Conservation (phyloP, 2,113 vertebrate species). For the Ophthalmolycus amberensis region DNA sequence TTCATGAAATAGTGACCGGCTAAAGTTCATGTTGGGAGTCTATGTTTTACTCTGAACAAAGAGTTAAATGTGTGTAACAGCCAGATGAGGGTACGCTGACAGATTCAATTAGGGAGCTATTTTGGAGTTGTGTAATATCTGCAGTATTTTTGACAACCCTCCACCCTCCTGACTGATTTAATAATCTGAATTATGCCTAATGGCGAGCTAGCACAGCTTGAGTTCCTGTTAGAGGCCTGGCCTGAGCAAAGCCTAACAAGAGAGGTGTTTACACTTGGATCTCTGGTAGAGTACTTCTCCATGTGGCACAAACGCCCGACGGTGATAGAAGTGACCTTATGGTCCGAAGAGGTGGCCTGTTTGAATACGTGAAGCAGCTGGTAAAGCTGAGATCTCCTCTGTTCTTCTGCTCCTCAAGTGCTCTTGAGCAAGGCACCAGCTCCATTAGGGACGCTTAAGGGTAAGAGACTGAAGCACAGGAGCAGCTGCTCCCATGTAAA, state of each 20-base stretch:
- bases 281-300: conserved; percentile 53
- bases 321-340: conserved; percentile 53
- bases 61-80: conserved; percentile 58
- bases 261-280: conserved; percentile 61
- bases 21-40: conserved; percentile 38
- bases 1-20: conserved; percentile 35
- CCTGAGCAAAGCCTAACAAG: conserved; percentile 70
- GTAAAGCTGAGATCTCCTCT: neutral
- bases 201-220: conserved; percentile 70
- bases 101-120: conserved; percentile 66
- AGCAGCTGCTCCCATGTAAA: conserved; percentile 22
- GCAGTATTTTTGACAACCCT: conserved; percentile 59
- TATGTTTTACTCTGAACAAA: conserved; percentile 44
- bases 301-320: conserved; percentile 55
- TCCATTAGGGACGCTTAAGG: neutral
- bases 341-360: conserved; percentile 42
- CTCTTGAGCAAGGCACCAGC: conserved; percentile 56
- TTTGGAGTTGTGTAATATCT: conserved; percentile 58
- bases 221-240: conserved; percentile 66
- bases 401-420: neutral
- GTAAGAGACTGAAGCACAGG: neutral
- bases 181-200: conserved; percentile 73
- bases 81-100: conserved; percentile 66
- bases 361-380: conserved; percentile 63
- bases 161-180: conserved; percentile 52